Evolutionary conservation across 2,888 invertebrate species (phyloP).

Genomic region (Dicycla oo): DNA sequence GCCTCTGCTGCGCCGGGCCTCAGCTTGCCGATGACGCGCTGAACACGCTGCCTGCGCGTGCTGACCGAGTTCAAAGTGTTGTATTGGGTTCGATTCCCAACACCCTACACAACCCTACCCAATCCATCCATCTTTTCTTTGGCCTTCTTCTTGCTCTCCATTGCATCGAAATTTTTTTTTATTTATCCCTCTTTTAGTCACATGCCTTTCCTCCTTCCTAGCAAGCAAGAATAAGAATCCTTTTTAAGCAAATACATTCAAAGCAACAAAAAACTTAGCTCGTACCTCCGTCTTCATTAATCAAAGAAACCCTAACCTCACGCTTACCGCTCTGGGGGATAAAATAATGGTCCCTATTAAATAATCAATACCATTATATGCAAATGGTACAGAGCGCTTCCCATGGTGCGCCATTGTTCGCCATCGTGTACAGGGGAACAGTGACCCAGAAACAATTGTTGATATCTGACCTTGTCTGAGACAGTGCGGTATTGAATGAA

Average conservation of each 20-base stretch:
- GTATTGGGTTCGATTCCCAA: no score
- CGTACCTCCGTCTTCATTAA: background rate
- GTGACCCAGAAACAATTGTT: conserved; percentile 63
- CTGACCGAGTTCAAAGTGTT: no score
- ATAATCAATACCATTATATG: conserved; percentile 66
- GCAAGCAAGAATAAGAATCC: no score
- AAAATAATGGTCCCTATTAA: conserved; percentile 59
- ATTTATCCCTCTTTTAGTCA: background rate
- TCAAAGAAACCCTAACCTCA: conserved; percentile 13
- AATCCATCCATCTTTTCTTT: background rate
- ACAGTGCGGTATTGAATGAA: conserved; percentile 1
- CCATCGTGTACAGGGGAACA: conserved; percentile 38
- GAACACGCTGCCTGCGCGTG: no score
- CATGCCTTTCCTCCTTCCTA: background rate
- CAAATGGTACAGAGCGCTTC: conserved; percentile 56
- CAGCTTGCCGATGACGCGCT: no score
- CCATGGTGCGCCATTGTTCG: conserved; percentile 61
- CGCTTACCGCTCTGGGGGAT: conserved; percentile 17
- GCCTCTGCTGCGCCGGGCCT: no score
- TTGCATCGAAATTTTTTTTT: no score
- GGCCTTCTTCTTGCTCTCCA: background rate
- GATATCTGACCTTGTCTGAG: conserved; percentile 52
- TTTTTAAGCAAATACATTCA: background rate
- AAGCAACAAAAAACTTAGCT: background rate
- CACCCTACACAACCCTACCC: no score